Evolutionary conservation across 1,140 invertebrate species (phyloP), one percentile per base, ranked within the genome.

Genomic region (Xylocopa sonorina): DNA sequence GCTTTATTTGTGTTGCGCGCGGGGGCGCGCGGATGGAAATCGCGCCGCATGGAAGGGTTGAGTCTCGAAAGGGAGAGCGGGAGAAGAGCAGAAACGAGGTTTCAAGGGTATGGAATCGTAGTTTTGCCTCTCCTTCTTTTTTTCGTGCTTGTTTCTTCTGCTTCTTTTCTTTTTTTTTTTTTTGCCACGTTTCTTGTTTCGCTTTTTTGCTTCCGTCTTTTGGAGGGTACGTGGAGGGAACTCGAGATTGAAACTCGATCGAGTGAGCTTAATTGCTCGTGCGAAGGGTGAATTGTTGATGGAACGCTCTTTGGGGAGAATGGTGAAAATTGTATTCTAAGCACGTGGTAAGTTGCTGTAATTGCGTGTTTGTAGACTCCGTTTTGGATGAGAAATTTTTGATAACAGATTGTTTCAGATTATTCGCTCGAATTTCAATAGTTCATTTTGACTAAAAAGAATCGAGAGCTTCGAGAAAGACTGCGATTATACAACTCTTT

Each of bases 1-100:
- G 60, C 64, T 84, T 84, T 85, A 84, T 81, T 84, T 75, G 58
- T 57, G 38, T 71, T 46, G 32, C 64, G 32, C 66, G 75, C 72
- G 24, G 71, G 41, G 62, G n/a, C n/a, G n/a, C 38, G 60, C n/a
- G 50, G 27, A n/a, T 18, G 71, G 29, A 73, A 62, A 71, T 78
- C 66, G n/a, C n/a, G 48, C 18, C 64, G 12, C 4, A 16, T 24
- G 29, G 21, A 9, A n/a, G n/a, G 50, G 21, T 12, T 2, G 43
- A 43, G 27, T 18, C 18, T 57, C 18, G 10, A 51, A 32, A 75
- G 7, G 46, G 29, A 12, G 29, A 29, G 21, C n/a, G 58, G 63
- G 46, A 58, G 46, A n/a, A 12, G 29, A 29, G 21, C n/a, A 48
- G 63, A 55, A 58, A 67, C 38, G 48, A 43, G 51, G 18, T 48